A percentile compares a stretch with the other conserved stretches of the same genome.
phyloP scores from a whole-genome alignment of 2,797 vertebrate species.

The Molossus alvarezi region DNA sequence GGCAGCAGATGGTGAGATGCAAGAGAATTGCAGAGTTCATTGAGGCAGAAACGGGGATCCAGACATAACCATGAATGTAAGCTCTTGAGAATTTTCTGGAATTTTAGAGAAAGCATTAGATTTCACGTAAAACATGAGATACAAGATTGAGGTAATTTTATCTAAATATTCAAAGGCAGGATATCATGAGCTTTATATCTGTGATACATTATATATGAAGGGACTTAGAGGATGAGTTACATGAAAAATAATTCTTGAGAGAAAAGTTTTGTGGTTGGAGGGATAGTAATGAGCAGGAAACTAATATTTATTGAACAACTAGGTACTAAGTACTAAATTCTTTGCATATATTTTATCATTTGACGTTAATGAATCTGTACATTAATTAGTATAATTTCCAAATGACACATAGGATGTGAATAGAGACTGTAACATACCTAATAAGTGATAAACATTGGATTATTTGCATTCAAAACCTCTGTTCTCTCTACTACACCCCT shows the following conservation, averaged over 20 bases:
- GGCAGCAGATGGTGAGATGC: background rate
- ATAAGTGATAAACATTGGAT: background rate
- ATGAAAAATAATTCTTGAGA: background rate
- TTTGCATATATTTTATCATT: background rate
- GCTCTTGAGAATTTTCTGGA: background rate
- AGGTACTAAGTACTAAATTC: background rate
- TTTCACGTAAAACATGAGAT: background rate
- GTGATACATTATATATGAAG: background rate
- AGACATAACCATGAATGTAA: background rate
- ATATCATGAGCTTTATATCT: background rate
- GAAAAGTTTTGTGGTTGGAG: background rate
- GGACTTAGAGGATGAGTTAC: background rate
- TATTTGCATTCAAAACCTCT: background rate
- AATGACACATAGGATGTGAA: background rate
- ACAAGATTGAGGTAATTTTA: background rate
- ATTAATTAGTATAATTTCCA: background rate
- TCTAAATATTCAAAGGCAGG: background rate
- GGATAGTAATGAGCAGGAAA: background rate
- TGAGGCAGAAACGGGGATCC: background rate
- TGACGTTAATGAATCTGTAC: background rate
- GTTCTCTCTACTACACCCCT: background rate
- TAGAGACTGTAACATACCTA: background rate
- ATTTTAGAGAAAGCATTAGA: background rate
- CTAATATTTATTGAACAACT: background rate
- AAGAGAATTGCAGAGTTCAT: background rate